phyloP scores from a whole-genome alignment of 2,113 vertebrate genomes.

The Paradisaea rubra region DNA sequence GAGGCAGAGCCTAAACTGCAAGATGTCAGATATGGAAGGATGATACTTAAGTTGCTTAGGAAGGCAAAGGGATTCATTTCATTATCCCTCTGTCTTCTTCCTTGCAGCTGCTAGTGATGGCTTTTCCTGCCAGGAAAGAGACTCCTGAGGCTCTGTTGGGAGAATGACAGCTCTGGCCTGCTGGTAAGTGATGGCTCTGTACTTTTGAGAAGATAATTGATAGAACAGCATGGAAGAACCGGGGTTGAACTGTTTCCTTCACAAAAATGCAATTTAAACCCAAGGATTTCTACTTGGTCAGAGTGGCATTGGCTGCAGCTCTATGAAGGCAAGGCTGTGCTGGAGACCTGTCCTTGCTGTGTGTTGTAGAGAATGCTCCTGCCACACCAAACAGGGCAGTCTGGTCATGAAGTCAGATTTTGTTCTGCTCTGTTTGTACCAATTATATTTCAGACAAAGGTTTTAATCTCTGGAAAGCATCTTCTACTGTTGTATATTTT shows the following conservation, averaged over 20 bases:
- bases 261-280: background rate
- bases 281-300: background rate
- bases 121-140: background rate
- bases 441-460: background rate
- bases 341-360: background rate
- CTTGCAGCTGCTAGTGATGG: background rate
- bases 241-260: background rate
- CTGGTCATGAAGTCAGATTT: background rate
- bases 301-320: background rate
- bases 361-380: background rate
- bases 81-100: background rate
- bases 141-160: background rate
- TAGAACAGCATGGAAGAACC: background rate
- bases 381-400: background rate
- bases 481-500: background rate
- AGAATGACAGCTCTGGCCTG: background rate
- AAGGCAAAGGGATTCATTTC: slow-evolving; percentile 16
- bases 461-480: background rate
- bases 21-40: background rate
- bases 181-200: background rate
- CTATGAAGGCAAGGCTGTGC: background rate
- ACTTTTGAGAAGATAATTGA: background rate
- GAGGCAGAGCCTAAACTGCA: background rate
- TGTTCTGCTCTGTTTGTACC: background rate
- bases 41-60: background rate